Evolutionary conservation across 1,140 invertebrate species (phyloP).

Genomic region (Heterodera carotae): DNA sequence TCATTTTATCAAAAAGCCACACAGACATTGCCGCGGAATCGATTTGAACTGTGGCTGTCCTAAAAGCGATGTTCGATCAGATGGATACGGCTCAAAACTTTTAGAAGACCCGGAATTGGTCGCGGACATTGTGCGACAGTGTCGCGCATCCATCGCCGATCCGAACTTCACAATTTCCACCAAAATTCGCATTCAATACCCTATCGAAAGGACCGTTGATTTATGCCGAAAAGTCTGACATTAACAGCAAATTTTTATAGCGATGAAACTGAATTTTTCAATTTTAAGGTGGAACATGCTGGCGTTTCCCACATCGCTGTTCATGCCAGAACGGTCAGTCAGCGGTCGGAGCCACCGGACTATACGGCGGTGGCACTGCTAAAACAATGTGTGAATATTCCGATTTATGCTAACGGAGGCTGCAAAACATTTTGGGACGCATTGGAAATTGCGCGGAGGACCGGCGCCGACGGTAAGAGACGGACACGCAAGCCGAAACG

Average conservation of each 20-base stretch:
- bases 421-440: constrained; percentile 77
- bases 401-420: constrained; percentile 88
- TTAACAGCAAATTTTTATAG: not conserved
- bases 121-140: constrained; percentile 77
- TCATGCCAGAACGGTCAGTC: constrained; percentile 82
- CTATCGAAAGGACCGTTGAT: constrained; percentile 71
- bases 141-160: constrained; percentile 74
- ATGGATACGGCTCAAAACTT: constrained; percentile 84
- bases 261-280: constrained; percentile 17
- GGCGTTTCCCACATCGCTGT: constrained; percentile 84
- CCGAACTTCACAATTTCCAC: constrained; percentile 82
- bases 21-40: constrained; percentile 80
- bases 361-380: constrained; percentile 75
- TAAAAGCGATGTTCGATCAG: constrained; percentile 80
- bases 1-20: constrained; percentile 17
- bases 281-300: constrained; percentile 74
- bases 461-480: constrained; percentile 76
- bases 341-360: constrained; percentile 79
- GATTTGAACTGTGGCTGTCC: constrained; percentile 97
- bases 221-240: constrained; percentile 72
- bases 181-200: constrained; percentile 79
- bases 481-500: not conserved
- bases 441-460: constrained; percentile 71
- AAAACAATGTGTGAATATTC: constrained; percentile 75
- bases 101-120: constrained; percentile 81